These are phyloP conservation scores for Cephonodes hylas DNA, from an alignment of 2,888 invertebrate species.

Conservation along the genomic window DNA sequence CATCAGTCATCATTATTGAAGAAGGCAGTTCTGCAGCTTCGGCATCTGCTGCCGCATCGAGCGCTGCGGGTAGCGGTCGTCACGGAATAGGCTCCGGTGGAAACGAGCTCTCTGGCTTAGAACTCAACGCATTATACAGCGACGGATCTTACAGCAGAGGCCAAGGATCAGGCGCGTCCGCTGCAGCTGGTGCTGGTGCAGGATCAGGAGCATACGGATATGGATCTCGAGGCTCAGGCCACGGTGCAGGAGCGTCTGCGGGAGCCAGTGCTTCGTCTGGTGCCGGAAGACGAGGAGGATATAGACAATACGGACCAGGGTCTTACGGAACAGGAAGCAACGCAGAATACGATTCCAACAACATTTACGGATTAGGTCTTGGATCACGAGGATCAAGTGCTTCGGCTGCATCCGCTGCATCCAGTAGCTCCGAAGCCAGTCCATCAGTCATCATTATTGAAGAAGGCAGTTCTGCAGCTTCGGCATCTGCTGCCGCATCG, in stretches of 20 bases:
- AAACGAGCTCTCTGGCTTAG: not conserved
- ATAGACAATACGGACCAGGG: slow-evolving; percentile 12
- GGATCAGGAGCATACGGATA: not conserved
- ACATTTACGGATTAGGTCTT: not conserved
- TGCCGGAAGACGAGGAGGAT: not conserved
- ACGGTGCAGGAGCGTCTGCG: slow-evolving; percentile 11
- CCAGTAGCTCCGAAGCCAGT: not conserved
- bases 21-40: not conserved
- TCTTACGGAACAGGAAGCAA: too few species aligned
- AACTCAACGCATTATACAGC: not conserved
- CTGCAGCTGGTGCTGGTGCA: too few species aligned
- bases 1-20: not conserved
- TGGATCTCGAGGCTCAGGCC: not conserved
- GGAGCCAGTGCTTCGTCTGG: slow-evolving; percentile 13
- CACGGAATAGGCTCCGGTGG: not conserved
- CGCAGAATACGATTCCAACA: not conserved
- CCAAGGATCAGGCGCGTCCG: not conserved
- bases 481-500: not conserved
- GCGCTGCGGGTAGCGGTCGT: not conserved
- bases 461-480: not conserved
- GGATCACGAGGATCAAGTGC: not conserved
- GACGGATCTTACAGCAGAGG: not conserved
- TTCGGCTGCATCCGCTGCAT: not conserved
- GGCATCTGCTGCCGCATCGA: not conserved
- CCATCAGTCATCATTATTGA: not conserved